Evolutionary conservation across 2,797 vertebrate species (phyloP), one percentile per base, ranked within the genome.

Genomic region (Malacoraja senta): DNA sequence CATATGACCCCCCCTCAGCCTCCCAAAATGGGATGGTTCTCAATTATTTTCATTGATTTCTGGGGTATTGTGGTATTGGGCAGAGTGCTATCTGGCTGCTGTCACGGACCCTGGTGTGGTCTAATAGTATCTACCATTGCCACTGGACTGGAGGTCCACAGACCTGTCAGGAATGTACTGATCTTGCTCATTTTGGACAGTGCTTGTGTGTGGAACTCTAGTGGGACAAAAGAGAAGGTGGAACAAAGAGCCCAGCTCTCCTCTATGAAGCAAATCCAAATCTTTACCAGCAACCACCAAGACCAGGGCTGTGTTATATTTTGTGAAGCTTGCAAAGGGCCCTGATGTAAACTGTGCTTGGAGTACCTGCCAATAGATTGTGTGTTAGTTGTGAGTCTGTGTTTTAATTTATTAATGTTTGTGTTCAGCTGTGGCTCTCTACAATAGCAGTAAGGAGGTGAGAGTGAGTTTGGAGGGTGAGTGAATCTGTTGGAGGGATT

Each of bases 381-480:
- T 88, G 21, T 83, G 26, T 84, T 38, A 9, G 19, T 68, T 35
- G 77, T 83, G 6, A 80, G 44, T 84, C 32, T 88, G 8, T 88
- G 77, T 79, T 79, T 79, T 88, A 88, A 88, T 88, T 88, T 88
- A 88, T 88, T 88, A 35, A 88, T 61, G 61, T 88, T 65, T 88
- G 84, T 83, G 80, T 65, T 88, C 32, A 65, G 61, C 84, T 35
- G 84, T 65, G n/a, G 61, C 84, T n/a, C n/a, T 53, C 26, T 53
- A 83, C 83, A 65, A n/a, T 63, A 86, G 29, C 83, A 29, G 83
- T 15, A 65, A n/a, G 29, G 17, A 65, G 17, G 84, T 19, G 84
- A 88, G 61, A 63, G 29, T 86, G 83, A 86, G 53, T 12, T n/a
- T 61, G 15, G 29, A 9, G 61, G 84, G 17, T 65, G 61, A 65